phyloP scores from a whole-genome alignment of 2,113 vertebrate species.

The Macheiramphus alcinus region DNA sequence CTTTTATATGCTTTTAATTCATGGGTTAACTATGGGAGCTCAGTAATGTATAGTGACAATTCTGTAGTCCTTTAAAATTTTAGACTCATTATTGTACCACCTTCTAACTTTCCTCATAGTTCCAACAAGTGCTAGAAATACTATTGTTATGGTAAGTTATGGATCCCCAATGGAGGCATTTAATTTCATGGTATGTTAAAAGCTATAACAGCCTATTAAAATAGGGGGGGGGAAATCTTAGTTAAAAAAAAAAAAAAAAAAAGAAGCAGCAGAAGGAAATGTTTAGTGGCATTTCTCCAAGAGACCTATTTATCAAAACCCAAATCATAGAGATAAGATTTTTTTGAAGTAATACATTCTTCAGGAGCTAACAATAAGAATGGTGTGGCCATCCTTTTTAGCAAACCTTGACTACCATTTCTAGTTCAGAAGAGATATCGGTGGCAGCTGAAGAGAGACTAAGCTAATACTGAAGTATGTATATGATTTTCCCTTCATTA shows the following conservation, averaged over 20 bases:
- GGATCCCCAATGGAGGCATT: slow-evolving; percentile 43
- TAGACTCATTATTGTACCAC: neutral
- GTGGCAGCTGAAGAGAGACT: neutral
- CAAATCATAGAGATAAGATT: neutral
- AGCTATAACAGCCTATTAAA: slow-evolving; percentile 39
- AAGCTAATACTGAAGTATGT: neutral
- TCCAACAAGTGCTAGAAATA: slow-evolving; percentile 53
- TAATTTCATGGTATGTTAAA: slow-evolving; percentile 64
- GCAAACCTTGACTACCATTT: neutral
- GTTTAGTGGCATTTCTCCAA: neutral
- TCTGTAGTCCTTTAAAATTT: slow-evolving; percentile 19
- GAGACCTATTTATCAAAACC: neutral
- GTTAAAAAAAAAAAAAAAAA: neutral
- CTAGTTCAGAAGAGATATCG: neutral
- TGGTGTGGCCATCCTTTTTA: neutral
- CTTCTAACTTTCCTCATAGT: slow-evolving; percentile 26
- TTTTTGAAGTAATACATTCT: neutral
- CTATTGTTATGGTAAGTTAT: slow-evolving; percentile 63
- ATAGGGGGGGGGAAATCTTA: neutral
- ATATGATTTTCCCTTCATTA: neutral
- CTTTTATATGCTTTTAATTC: slow-evolving; percentile 43
- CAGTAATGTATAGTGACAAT: neutral
- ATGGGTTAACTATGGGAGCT: slow-evolving; percentile 24
- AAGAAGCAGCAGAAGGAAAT: neutral
- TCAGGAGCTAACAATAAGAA: neutral